Evolutionary conservation across 1,140 invertebrate species (phyloP).

Genomic region (Atta texana): DNA sequence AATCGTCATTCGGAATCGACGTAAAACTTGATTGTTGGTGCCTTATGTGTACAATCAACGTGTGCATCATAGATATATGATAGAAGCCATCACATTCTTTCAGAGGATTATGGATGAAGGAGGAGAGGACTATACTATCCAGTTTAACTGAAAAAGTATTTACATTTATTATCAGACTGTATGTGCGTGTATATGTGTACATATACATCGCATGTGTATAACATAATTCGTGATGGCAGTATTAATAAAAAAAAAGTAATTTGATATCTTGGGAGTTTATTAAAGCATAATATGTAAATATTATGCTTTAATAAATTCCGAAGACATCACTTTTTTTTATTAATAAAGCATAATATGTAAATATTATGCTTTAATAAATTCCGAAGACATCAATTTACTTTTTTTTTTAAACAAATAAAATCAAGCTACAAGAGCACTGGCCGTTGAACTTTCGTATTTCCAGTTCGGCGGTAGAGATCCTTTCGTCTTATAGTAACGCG

Average conservation of each 20-base stretch:
- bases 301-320: no score
- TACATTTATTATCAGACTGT: not conserved
- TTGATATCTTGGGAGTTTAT: constrained; percentile 54
- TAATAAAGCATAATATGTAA: no score
- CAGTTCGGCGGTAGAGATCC: constrained; percentile 97
- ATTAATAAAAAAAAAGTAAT: constrained; percentile 4
- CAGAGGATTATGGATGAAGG: no score
- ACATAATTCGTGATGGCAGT: not conserved
- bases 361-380: no score
- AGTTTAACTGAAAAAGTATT: not conserved
- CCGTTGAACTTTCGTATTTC: constrained; percentile 99
- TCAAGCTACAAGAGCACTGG: constrained; percentile 99
- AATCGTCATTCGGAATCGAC: no score
- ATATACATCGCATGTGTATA: not conserved
- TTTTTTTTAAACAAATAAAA: constrained; percentile 43
- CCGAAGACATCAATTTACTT: no score
- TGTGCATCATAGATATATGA: no score
- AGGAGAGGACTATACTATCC: not conserved
- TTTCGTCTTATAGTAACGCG: constrained; percentile 99
- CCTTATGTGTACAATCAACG: no score
- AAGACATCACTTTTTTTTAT: no score
- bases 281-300: constrained; percentile 56
- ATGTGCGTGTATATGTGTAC: no score
- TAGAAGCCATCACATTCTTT: no score
- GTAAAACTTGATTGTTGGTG: no score